Conservation (phyloP, 2,888 invertebrate genomes). For the Diplolepis rosae region DNA sequence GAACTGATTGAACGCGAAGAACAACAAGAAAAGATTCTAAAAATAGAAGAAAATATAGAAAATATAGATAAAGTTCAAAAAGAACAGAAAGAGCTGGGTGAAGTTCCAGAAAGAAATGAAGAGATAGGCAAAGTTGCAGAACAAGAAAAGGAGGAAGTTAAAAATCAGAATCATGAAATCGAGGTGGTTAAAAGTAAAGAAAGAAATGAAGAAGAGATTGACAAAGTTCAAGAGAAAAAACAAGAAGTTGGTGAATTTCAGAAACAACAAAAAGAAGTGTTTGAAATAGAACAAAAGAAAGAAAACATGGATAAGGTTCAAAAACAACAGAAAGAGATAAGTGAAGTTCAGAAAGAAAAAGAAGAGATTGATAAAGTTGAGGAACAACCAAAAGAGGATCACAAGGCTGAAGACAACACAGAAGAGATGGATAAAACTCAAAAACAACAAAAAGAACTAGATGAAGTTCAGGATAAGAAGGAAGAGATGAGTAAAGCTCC, state of each 20-base stretch:
- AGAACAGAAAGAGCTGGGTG: not conserved
- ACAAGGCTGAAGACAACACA: too few species aligned
- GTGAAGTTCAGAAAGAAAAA: conserved; percentile 36
- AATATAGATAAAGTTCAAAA: not conserved
- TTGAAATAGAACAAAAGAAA: not conserved
- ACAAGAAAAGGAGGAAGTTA: not conserved
- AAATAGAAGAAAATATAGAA: conserved; percentile 30
- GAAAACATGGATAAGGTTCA: not conserved
- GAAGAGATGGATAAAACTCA: conserved; percentile 31
- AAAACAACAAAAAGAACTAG: not conserved
- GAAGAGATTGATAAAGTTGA: conserved; percentile 38
- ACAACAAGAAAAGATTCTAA: not conserved
- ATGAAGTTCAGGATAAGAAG: not conserved
- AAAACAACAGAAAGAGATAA: conserved; percentile 18
- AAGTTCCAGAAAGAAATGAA: not conserved
- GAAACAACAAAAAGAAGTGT: not conserved
- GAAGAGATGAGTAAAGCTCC: not conserved
- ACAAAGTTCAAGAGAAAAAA: not conserved
- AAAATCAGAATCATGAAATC: not conserved
- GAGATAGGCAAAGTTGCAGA: not conserved
- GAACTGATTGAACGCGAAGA: not conserved
- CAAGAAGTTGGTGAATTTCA: not conserved
- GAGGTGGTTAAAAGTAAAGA: conserved; percentile 2
- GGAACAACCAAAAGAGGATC: conserved; percentile 31
- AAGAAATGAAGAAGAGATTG: conserved; percentile 27